phyloP scores from a whole-genome alignment of 2,797 vertebrate genomes.

The Propithecus perrieri region DNA sequence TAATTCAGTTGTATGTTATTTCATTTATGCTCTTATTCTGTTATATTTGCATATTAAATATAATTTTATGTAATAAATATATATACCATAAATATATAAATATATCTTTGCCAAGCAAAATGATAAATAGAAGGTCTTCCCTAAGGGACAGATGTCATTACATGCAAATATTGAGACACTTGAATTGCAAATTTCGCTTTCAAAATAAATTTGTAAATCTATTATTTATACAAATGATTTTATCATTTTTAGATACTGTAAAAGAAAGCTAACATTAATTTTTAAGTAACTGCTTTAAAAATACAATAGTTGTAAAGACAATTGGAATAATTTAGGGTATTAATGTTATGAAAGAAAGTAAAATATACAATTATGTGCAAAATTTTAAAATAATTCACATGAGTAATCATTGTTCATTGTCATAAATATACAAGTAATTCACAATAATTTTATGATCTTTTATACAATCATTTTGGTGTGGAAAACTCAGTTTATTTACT shows the following conservation, averaged over 20 bases:
- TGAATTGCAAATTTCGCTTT: background rate
- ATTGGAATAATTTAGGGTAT: background rate
- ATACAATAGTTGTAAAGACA: background rate
- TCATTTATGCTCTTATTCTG: background rate
- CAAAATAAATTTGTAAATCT: background rate
- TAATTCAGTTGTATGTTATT: background rate
- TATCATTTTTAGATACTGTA: background rate
- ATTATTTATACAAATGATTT: background rate
- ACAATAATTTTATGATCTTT: background rate
- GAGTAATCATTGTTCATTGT: background rate
- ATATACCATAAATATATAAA: background rate
- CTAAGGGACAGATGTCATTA: background rate
- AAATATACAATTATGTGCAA: background rate
- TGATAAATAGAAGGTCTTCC: background rate
- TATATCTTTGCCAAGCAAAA: background rate
- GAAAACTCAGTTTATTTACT: background rate
- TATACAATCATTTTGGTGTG: background rate
- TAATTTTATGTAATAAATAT: background rate
- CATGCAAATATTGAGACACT: background rate
- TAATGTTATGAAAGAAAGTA: background rate
- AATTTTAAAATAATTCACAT: background rate
- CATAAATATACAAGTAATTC: background rate
- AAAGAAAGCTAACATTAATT: background rate
- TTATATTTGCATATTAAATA: background rate
- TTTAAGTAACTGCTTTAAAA: background rate